phyloP scores from a whole-genome alignment of 2,888 invertebrate genomes.

The Priocnemis perturbator region DNA sequence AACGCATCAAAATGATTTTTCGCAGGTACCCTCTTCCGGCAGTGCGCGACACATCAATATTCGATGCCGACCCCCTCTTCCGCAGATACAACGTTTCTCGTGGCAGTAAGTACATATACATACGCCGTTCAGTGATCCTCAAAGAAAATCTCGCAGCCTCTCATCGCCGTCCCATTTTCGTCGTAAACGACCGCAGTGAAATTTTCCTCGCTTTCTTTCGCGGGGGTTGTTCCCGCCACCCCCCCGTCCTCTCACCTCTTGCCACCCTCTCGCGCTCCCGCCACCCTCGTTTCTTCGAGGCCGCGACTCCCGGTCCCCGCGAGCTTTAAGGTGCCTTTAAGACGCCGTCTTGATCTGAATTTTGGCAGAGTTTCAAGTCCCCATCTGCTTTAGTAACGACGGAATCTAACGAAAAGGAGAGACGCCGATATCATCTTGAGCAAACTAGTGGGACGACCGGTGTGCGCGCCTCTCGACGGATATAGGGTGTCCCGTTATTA shows the following conservation, averaged over 20 bases:
- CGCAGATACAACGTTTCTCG: too few relatives aligned
- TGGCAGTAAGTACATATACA: too few relatives aligned
- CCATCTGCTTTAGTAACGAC: constrained; percentile 68
- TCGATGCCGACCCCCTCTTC: too few relatives aligned
- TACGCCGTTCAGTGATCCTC: background rate
- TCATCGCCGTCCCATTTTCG: constrained; percentile 27
- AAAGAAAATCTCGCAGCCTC: too few relatives aligned
- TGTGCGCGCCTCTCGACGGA: constrained; percentile 53
- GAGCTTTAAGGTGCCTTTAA: constrained; percentile 69
- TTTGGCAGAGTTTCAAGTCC: constrained; percentile 71
- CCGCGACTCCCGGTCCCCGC: constrained; percentile 20
- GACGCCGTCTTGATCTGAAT: constrained; percentile 67
- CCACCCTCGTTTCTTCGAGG: background rate
- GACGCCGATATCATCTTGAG: constrained; percentile 70
- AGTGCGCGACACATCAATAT: too few relatives aligned
- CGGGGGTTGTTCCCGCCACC: background rate
- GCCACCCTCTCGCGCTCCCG: constrained; percentile 5
- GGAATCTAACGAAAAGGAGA: constrained; percentile 67
- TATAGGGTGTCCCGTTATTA: constrained; percentile 69
- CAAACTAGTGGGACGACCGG: constrained; percentile 65
- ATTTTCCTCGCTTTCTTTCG: constrained; percentile 26
- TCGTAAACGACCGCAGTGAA: constrained; percentile 32
- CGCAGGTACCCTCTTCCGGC: too few relatives aligned
- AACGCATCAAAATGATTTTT: too few relatives aligned
- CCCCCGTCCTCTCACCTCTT: constrained; percentile 12